phyloP scores from a whole-genome alignment of 2,113 vertebrate genomes.

The Nyctereutes procyonoides region DNA sequence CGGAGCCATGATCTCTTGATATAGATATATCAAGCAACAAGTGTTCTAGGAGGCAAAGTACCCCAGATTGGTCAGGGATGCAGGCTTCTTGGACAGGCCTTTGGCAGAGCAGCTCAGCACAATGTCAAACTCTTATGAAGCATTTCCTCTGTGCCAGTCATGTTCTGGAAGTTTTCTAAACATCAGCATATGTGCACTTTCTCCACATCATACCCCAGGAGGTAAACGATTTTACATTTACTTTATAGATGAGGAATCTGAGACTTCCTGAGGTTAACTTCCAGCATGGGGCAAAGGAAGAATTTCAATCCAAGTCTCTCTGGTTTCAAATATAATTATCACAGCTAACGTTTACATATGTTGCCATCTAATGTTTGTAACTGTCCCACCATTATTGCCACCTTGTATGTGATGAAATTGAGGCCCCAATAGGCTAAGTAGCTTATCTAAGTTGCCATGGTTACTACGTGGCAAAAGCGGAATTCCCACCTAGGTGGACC shows the following conservation, averaged over 20 bases:
- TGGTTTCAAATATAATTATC: not conserved
- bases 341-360: not conserved
- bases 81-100: not conserved
- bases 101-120: not conserved
- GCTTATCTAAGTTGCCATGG: not conserved
- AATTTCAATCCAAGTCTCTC: not conserved
- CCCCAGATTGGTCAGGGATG: not conserved
- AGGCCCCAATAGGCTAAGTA: not conserved
- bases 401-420: not conserved
- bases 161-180: not conserved
- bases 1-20: not conserved
- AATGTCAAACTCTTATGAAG: not conserved
- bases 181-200: not conserved
- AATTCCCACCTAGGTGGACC: not conserved
- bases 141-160: not conserved
- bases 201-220: not conserved
- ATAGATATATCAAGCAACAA: rapidly evolving
- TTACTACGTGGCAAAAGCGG: not conserved
- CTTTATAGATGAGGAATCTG: not conserved
- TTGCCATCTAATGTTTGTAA: not conserved
- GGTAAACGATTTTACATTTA: not conserved
- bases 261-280: not conserved
- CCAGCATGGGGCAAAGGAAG: not conserved
- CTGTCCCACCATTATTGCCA: not conserved
- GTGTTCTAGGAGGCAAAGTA: rapidly evolving